phyloP scores from a whole-genome alignment of 2,888 invertebrate genomes.

The Gonocerus acuteangulatus region DNA sequence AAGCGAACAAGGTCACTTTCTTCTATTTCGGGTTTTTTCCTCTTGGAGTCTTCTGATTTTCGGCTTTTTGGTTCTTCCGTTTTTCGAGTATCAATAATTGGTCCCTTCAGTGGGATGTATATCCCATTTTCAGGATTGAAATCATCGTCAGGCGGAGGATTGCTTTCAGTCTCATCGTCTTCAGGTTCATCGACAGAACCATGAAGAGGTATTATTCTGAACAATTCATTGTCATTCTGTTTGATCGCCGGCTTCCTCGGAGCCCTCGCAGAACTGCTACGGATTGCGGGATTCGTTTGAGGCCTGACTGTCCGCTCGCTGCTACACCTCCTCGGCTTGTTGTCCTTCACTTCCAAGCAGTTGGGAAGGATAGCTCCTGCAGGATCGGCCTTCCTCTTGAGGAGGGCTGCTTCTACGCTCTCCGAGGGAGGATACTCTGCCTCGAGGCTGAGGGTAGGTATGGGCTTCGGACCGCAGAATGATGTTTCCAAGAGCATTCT shows the following conservation, averaged over 20 bases:
- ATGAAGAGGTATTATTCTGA: slow-evolving; percentile 38
- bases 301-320: slow-evolving; percentile 8
- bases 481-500: slow-evolving; percentile 83
- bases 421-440: slow-evolving; percentile 38
- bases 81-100: slow-evolving; percentile 36
- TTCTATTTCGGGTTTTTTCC: slow-evolving; percentile 28
- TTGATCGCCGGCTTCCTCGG: slow-evolving; percentile 17
- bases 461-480: slow-evolving; percentile 77
- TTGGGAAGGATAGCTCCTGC: slow-evolving; percentile 35
- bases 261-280: slow-evolving; percentile 29
- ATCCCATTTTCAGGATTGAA: slow-evolving; percentile 40
- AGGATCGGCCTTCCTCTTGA: slow-evolving; percentile 36
- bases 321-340: slow-evolving; percentile 3
- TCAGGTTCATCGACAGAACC: slow-evolving; percentile 41
- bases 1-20: slow-evolving; percentile 36
- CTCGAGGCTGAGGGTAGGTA: slow-evolving; percentile 41
- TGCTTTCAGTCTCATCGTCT: slow-evolving; percentile 23
- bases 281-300: slow-evolving; percentile 13
- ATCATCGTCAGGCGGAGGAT: slow-evolving; percentile 26
- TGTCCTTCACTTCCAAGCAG: slow-evolving; percentile 6
- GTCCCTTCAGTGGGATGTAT: slow-evolving; percentile 47
- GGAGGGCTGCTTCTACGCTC: slow-evolving; percentile 36
- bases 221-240: slow-evolving; percentile 31
- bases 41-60: slow-evolving; percentile 19
- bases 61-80: slow-evolving; percentile 9